Percentiles rank a stretch among this genome's conserved stretches.
phyloP scores from a whole-genome alignment of 2,797 vertebrate species.

The Todus mexicanus region DNA sequence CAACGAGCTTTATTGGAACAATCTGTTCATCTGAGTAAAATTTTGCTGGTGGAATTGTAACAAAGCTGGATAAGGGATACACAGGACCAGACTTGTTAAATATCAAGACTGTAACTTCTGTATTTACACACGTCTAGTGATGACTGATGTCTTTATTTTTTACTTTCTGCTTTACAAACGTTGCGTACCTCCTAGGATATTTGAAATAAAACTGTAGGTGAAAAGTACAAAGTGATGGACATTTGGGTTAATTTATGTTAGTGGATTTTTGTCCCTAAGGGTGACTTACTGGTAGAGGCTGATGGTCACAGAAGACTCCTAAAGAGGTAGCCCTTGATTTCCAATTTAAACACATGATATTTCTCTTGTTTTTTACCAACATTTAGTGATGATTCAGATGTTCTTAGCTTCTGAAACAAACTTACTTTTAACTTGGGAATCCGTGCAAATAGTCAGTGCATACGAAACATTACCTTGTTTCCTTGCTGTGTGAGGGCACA shows the following conservation, averaged over 20 bases:
- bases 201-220: background rate
- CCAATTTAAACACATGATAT: background rate
- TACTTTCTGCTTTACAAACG: background rate
- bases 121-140: background rate
- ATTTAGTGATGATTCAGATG: background rate
- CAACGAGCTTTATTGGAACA: conserved; percentile 10
- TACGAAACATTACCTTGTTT: background rate
- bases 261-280: background rate
- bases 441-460: background rate
- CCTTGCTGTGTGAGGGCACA: background rate
- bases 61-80: background rate
- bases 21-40: background rate
- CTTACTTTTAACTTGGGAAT: background rate
- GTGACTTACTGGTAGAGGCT: background rate
- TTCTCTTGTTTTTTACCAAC: background rate
- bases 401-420: background rate
- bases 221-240: background rate
- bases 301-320: background rate
- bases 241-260: background rate
- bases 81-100: background rate
- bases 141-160: background rate
- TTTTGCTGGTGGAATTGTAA: background rate
- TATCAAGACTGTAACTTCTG: background rate
- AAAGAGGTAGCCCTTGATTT: background rate
- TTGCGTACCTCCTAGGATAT: background rate